Conservation (phyloP, 2,888 invertebrate species). For the Drosophila picticornis region DNA sequence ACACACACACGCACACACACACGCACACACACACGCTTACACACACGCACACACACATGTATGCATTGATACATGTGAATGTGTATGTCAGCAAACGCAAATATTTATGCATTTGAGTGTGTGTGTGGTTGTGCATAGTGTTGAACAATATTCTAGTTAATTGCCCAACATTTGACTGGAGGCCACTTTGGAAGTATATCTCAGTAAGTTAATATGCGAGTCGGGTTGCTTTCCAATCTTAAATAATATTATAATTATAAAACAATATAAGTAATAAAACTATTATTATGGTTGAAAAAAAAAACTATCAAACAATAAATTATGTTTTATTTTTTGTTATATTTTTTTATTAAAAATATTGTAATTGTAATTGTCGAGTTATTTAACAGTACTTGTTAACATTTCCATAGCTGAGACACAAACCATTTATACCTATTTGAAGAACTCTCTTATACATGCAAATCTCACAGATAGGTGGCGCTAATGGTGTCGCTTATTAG, state of each 20-base stretch:
- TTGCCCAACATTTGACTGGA: slow-evolving; percentile 16
- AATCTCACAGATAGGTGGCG: slow-evolving; percentile 34
- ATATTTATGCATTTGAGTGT: not conserved
- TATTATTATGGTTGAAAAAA: not conserved
- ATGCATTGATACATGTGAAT: not conserved
- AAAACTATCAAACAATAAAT: not conserved
- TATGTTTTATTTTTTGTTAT: not conserved
- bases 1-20: not conserved
- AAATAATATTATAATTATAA: not conserved
- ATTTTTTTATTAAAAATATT: not conserved
- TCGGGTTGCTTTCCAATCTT: not conserved
- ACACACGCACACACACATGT: not conserved
- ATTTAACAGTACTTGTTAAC: not conserved
- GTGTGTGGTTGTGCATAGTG: slow-evolving; percentile 3
- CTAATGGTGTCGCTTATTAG: not conserved
- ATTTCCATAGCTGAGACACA: not conserved
- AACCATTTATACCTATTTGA: slow-evolving; percentile 26
- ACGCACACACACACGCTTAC: not conserved
- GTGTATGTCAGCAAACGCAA: not conserved
- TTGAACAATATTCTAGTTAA: slow-evolving; percentile 22
- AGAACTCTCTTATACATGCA: slow-evolving; percentile 13
- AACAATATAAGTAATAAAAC: not conserved
- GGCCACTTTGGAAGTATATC: not conserved
- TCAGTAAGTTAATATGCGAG: not conserved
- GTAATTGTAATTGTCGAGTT: not conserved